A percentile compares a stretch with the other conserved stretches of the same genome.
Evolutionary conservation across 2,888 invertebrate genomes (phyloP).

Genomic region (Blomia tropicalis): DNA sequence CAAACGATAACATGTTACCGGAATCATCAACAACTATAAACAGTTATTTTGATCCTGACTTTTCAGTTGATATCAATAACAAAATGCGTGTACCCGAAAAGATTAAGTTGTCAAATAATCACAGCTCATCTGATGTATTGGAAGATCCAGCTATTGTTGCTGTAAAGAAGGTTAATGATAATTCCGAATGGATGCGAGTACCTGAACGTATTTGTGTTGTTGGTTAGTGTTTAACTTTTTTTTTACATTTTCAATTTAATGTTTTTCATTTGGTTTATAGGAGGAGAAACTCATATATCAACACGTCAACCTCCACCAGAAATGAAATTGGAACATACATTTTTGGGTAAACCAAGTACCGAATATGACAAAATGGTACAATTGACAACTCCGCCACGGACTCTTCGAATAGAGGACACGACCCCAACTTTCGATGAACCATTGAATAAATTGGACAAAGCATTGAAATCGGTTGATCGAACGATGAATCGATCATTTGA

Average conservation of each 20-base stretch:
- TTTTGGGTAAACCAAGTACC: constrained; percentile 33
- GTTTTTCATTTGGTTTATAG: constrained; percentile 36
- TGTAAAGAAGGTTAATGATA: constrained; percentile 14
- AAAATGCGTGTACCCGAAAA: constrained; percentile 66
- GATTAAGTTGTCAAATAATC: constrained; percentile 48
- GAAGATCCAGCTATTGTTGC: constrained; percentile 24
- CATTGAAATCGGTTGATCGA: neutral
- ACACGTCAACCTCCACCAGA: constrained; percentile 71
- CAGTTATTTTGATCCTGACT: constrained; percentile 48
- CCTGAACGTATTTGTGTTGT: constrained; percentile 79
- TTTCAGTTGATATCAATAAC: constrained; percentile 57
- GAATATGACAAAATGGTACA: constrained; percentile 28
- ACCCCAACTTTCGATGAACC: constrained; percentile 1
- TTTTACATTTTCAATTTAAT: neutral
- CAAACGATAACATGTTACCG: too few relatives aligned
- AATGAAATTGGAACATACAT: constrained; percentile 65
- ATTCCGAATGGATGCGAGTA: constrained; percentile 52
- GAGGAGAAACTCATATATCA: constrained; percentile 43
- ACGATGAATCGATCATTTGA: neutral
- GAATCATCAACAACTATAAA: too few relatives aligned
- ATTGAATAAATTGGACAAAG: constrained; percentile 9
- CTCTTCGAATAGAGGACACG: constrained; percentile 40
- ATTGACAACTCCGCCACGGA: constrained; percentile 65
- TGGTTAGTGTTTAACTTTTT: constrained; percentile 44
- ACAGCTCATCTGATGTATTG: neutral